Conservation (phyloP, 2,113 vertebrate genomes). For the Cynoglossus semilaevis region DNA sequence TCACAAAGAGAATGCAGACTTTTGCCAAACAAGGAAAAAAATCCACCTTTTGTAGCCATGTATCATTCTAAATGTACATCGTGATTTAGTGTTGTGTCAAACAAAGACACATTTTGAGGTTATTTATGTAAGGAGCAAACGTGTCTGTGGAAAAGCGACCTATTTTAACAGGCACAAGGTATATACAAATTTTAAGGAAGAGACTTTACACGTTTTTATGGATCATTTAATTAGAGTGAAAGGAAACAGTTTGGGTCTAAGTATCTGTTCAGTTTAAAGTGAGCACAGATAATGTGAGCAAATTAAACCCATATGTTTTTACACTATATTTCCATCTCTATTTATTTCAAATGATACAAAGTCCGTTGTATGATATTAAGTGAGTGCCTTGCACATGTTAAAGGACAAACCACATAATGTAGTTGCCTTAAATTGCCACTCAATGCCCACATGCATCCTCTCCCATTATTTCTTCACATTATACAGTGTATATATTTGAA, state of each 20-base stretch:
- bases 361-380: constrained; percentile 24
- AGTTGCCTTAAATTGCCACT: constrained; percentile 67
- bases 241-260: neutral
- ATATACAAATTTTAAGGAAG: neutral
- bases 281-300: too few species aligned
- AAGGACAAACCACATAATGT: constrained; percentile 52
- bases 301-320: too few species aligned
- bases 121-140: neutral
- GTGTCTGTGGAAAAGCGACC: neutral
- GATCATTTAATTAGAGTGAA: neutral
- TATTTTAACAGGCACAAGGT: constrained; percentile 5
- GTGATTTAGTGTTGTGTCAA: neutral
- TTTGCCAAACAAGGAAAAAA: constrained; percentile 44
- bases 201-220: neutral
- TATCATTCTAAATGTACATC: neutral
- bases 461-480: neutral
- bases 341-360: constrained; percentile 30
- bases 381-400: constrained; percentile 57
- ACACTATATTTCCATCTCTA: constrained; percentile 11
- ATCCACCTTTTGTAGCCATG: neutral
- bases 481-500: neutral
- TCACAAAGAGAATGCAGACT: constrained; percentile 1
- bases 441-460: constrained; percentile 31
- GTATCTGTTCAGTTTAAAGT: neutral
- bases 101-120: neutral